Base-by-base conservation (phyloP, 2,113 vertebrate species). In the Pungitius pungitius region DNA sequence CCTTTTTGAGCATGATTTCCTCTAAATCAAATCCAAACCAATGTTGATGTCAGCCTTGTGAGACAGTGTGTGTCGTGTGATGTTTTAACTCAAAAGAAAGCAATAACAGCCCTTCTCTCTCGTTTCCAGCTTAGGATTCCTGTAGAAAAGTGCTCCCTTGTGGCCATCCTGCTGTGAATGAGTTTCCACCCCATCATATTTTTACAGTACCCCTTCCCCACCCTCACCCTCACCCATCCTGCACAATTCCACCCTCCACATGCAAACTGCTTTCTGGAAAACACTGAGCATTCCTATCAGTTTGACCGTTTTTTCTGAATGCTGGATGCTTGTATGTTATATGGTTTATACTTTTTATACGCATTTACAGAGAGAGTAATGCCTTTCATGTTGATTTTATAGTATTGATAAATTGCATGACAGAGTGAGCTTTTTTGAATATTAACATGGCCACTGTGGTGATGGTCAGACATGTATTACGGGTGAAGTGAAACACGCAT, bases 51-150 rank as follows among this genome's bases (percentile, higher is more conserved):
- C 62, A 69, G 68, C 22, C 69, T 49, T 87, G 80, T 91, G 49
- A 75, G 83, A 77, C 64, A 30, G 64, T 57, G 37, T 59, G n/a
- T 64, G 54, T 88, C 35, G 52, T 84, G 73, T 87, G 66, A 65
- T 86, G 69, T 80, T 87, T 85, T 75, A 91, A 83, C 74, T 86
- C 78, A 83, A 47, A 92, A 93, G 83, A 89, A 92, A 91, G 92
- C 91, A 95, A 94, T 97, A 96, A 98, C 93, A 91, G 91, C 90
- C 91, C 87, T 95, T 96, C 93, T 96, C 92, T 96, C 94, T 97
- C 88, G 88, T 98, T 97, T 97, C 94, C 96, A 98, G 95, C 97
- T 95, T 93, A 93, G 95, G 96, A 93, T 96, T 96, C 95, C 96
- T 96, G 95, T 97, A 97, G 95, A 95, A 92, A 92, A 89, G 85